Conservation (phyloP, 1,140 invertebrate species). For the Heterodera carotae region DNA sequence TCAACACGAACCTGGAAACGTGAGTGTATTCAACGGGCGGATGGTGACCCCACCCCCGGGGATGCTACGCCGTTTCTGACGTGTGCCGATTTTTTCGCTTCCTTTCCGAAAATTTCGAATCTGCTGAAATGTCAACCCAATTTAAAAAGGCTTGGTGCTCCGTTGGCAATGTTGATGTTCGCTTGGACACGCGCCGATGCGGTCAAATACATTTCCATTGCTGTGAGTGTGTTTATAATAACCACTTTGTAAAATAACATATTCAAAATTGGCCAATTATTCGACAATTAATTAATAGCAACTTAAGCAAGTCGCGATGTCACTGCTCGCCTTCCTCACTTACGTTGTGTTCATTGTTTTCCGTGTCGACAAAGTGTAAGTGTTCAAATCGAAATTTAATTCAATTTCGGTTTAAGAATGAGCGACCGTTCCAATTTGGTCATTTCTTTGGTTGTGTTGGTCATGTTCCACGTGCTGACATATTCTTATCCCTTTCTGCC, state of each 20-base stretch:
- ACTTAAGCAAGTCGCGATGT: constrained; percentile 41
- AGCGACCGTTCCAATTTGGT: constrained; percentile 35
- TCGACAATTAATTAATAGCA: too few relatives aligned
- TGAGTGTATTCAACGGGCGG: neutral
- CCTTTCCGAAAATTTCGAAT: too few relatives aligned
- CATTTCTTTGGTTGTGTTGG: constrained; percentile 25
- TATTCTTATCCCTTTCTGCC: constrained; percentile 42
- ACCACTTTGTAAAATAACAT: neutral
- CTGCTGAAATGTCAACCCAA: too few relatives aligned
- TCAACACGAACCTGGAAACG: constrained; percentile 50
- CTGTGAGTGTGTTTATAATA: neutral
- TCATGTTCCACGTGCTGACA: constrained; percentile 42
- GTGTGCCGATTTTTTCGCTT: too few relatives aligned
- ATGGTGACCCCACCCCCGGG: too few relatives aligned
- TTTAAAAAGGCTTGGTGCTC: constrained; percentile 41
- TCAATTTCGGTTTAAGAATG: constrained; percentile 22
- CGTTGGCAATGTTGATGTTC: constrained; percentile 48
- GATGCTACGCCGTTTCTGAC: too few relatives aligned
- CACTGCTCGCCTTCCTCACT: constrained; percentile 37
- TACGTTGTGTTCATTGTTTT: constrained; percentile 48
- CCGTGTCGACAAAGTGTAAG: constrained; percentile 42
- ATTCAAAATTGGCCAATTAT: too few relatives aligned
- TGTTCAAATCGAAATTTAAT: constrained; percentile 10
- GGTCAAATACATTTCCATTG: constrained; percentile 39
- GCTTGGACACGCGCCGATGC: constrained; percentile 39